Conservation (phyloP, 2,113 vertebrate species). For the Rhinogobius similis region DNA sequence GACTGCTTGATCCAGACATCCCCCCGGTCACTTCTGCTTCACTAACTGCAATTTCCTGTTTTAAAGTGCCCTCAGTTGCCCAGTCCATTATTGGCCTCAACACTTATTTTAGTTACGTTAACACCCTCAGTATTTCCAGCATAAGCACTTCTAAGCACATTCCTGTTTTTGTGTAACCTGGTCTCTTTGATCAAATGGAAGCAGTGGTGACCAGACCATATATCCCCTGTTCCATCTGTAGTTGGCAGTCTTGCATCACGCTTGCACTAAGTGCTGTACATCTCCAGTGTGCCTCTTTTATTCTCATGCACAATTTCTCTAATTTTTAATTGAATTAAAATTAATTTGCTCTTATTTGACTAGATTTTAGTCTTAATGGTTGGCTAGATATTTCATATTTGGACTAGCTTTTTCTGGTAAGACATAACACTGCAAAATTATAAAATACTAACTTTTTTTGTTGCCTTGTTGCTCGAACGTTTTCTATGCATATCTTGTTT, state of each 20-base stretch:
- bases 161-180: conserved; percentile 39
- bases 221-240: conserved; percentile 73
- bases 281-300: conserved; percentile 10
- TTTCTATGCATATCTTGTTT: background rate
- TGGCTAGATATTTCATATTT: too few species aligned
- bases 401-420: too few species aligned
- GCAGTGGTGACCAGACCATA: conserved; percentile 48
- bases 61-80: too few species aligned
- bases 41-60: conserved; percentile 25
- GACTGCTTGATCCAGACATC: conserved; percentile 44
- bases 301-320: background rate
- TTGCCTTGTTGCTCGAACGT: background rate
- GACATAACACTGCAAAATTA: too few species aligned
- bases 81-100: conserved; percentile 59
- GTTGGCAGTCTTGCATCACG: conserved; percentile 75
- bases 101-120: conserved; percentile 48
- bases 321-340: background rate
- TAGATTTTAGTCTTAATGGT: background rate
- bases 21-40: conserved; percentile 26
- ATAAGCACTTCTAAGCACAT: background rate
- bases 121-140: conserved; percentile 9
- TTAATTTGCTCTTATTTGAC: background rate
- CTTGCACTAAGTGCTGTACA: conserved; percentile 56
- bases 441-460: too few species aligned
- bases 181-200: conserved; percentile 43